Evolutionary conservation across 2,888 invertebrate genomes (phyloP).

Genomic region (Antheraea yamamai): DNA sequence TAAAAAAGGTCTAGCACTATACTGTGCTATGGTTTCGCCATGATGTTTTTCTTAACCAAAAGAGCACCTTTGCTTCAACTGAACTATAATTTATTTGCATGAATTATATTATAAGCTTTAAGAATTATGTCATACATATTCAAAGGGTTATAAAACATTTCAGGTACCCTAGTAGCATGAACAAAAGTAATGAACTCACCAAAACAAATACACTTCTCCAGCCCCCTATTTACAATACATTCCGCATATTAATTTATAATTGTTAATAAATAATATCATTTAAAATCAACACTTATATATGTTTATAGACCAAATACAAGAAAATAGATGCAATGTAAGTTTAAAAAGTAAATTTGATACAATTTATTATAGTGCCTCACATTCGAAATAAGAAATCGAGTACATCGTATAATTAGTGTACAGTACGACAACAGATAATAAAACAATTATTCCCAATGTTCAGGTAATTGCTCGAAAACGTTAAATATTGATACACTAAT

Average conservation of each 20-base stretch:
- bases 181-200: background rate
- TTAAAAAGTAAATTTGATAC: slow-evolving; percentile 19
- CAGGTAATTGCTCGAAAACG: background rate
- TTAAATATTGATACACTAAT: no score
- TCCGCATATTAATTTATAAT: background rate
- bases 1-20: no score
- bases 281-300: background rate
- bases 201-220: background rate
- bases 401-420: background rate
- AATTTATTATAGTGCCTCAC: slow-evolving; percentile 16
- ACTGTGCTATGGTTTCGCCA: no score
- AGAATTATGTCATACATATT: background rate
- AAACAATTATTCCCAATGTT: background rate
- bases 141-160: background rate
- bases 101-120: background rate
- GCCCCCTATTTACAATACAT: background rate
- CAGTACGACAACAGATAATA: background rate
- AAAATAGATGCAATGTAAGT: slow-evolving; percentile 1
- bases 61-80: background rate
- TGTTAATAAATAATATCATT: background rate
- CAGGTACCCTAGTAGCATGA: background rate
- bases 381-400: slow-evolving; percentile 12
- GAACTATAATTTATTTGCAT: no score
- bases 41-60: background rate
- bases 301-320: background rate